Percentiles rank a stretch among this genome's conserved stretches.
Evolutionary conservation across 2,888 invertebrate genomes (phyloP).

Genomic region (Mesoligia furuncula): DNA sequence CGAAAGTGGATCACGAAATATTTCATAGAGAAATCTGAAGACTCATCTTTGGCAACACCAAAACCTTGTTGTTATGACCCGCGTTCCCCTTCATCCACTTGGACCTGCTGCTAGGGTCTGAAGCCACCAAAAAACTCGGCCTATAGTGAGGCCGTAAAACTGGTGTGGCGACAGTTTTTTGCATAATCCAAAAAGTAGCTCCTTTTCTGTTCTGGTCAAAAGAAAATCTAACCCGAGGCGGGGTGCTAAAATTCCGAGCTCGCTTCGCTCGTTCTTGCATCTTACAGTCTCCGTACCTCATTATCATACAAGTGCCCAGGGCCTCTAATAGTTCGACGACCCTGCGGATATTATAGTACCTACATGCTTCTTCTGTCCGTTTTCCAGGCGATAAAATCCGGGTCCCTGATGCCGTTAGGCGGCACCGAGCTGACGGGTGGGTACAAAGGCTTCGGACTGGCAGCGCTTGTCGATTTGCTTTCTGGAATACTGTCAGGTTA

Average conservation of each 20-base stretch:
- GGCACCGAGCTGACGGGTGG: slow-evolving; percentile 9
- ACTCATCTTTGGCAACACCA: background rate
- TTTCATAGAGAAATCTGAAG: background rate
- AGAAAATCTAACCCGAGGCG: background rate
- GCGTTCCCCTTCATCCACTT: background rate
- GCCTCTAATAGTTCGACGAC: background rate
- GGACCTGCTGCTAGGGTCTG: background rate
- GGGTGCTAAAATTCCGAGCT: background rate
- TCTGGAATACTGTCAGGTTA: slow-evolving; percentile 37
- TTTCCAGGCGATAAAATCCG: slow-evolving; percentile 25
- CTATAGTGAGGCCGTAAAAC: background rate
- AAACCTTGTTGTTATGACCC: background rate
- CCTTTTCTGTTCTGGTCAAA: background rate
- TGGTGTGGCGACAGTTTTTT: background rate
- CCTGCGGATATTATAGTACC: background rate
- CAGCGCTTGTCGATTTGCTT: slow-evolving; percentile 29
- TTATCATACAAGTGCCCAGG: background rate
- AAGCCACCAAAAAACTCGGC: background rate
- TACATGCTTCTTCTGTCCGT: background rate
- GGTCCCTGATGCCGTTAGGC: slow-evolving; percentile 26
- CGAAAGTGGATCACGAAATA: too few relatives aligned
- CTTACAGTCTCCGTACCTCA: background rate
- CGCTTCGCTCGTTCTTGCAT: too few relatives aligned
- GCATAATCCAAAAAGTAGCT: background rate
- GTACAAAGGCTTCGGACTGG: slow-evolving; percentile 34